Percentiles rank a stretch among this genome's conserved stretches.
phyloP scores from a whole-genome alignment of 2,797 vertebrate species.

The Acanthiza pusilla region DNA sequence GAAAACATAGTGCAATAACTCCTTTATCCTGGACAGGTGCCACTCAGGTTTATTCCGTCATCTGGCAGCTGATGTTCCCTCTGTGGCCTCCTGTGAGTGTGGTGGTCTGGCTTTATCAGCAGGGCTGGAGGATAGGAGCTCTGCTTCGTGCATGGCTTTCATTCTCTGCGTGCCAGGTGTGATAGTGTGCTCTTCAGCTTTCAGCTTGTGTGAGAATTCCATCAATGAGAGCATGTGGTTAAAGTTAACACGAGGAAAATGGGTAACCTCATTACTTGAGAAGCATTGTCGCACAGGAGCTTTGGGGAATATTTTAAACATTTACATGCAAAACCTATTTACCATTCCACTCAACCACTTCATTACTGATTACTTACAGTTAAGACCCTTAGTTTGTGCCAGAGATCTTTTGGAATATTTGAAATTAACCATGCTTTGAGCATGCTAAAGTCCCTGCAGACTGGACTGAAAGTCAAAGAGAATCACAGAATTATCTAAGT shows the following conservation, averaged over 20 bases:
- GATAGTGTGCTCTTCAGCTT: background rate
- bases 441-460: background rate
- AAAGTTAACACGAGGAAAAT: background rate
- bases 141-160: background rate
- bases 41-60: background rate
- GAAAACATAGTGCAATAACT: background rate
- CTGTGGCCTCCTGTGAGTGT: background rate
- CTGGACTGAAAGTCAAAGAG: background rate
- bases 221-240: fast-evolving
- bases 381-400: background rate
- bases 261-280: background rate
- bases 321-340: background rate
- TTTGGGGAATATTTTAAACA: background rate
- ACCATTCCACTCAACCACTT: background rate
- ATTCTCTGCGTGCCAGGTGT: background rate
- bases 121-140: background rate
- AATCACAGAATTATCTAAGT: background rate
- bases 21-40: background rate
- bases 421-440: background rate
- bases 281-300: background rate
- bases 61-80: background rate
- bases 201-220: background rate
- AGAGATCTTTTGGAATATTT: background rate
- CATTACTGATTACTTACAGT: background rate
- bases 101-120: background rate